Conservation (phyloP, 2,113 vertebrate species). For the Vicugna pacos region DNA sequence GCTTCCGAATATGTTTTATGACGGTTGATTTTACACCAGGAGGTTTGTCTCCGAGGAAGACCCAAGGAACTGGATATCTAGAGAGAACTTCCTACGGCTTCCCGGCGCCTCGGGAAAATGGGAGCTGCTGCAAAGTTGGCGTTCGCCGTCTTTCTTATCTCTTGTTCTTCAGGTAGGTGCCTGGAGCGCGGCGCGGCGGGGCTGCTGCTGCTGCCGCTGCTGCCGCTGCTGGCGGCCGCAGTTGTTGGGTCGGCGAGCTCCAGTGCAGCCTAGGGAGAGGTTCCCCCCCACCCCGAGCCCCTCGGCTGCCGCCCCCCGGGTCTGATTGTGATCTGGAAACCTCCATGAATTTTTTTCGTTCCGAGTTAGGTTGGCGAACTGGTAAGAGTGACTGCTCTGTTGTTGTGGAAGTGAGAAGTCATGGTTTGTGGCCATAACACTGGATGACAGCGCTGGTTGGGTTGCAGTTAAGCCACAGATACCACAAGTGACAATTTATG, state of each 20-base stretch:
- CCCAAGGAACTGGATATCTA: conserved; percentile 86
- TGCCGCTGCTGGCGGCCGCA: neutral
- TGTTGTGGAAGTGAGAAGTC: conserved; percentile 81
- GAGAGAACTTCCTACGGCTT: conserved; percentile 85
- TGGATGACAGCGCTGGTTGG: conserved; percentile 78
- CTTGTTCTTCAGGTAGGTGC: conserved; percentile 98
- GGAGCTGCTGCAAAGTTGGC: conserved; percentile 99
- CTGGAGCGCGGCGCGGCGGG: conserved; percentile 55
- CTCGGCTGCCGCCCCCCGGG: neutral
- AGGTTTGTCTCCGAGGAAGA: conserved; percentile 86
- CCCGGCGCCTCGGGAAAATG: conserved; percentile 92
- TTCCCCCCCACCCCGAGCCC: neutral
- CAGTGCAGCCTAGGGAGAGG: conserved; percentile 17
- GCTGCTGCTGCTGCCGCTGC: neutral
- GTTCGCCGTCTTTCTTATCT: conserved; percentile 99
- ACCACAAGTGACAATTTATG: conserved; percentile 81
- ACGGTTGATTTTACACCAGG: conserved; percentile 84
- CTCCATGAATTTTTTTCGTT: conserved; percentile 58
- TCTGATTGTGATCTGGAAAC: conserved; percentile 55
- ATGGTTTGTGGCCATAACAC: conserved; percentile 75
- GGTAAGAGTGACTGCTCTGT: conserved; percentile 56
- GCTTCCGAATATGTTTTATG: conserved; percentile 85
- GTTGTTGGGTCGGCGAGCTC: conserved; percentile 47
- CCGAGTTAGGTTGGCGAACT: conserved; percentile 52
- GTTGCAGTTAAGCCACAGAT: conserved; percentile 77